Evolutionary conservation across 2,797 vertebrate species (phyloP).

Genomic region (Cephalopachus bancanus): DNA sequence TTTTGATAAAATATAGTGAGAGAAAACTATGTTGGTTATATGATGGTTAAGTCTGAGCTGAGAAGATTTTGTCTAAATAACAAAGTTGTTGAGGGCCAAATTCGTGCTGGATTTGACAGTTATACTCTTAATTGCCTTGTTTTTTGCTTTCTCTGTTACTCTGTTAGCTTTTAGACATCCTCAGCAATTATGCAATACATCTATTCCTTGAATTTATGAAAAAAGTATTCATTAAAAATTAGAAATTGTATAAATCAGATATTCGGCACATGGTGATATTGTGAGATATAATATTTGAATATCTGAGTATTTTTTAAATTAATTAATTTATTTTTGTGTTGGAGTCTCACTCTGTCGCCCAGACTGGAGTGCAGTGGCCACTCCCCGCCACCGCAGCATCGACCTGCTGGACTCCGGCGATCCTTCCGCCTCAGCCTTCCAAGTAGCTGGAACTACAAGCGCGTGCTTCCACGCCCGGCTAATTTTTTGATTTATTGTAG

Average conservation of each 20-base stretch:
- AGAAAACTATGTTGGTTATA: background rate
- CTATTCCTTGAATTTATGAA: background rate
- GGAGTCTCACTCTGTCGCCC: too few relatives aligned
- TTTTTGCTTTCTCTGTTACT: background rate
- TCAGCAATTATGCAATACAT: background rate
- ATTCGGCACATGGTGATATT: background rate
- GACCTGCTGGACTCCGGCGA: too few relatives aligned
- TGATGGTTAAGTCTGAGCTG: background rate
- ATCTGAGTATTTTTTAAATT: background rate
- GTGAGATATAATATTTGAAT: background rate
- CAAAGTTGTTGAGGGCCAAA: background rate
- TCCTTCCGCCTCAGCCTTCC: too few relatives aligned
- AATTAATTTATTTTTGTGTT: too few relatives aligned
- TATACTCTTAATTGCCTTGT: background rate
- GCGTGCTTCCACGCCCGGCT: too few relatives aligned
- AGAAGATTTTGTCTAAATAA: background rate
- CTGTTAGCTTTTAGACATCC: background rate
- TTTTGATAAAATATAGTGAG: background rate
- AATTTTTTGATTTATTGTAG: too few relatives aligned
- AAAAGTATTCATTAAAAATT: background rate
- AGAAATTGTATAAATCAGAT: background rate
- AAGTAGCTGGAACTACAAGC: too few relatives aligned
- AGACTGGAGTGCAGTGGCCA: too few relatives aligned
- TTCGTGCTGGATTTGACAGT: background rate
- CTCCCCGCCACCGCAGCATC: too few relatives aligned